Percentiles rank a stretch among this genome's conserved stretches.
Conservation (phyloP, 2,888 invertebrate species). For the Ophonus ardosiacus region DNA sequence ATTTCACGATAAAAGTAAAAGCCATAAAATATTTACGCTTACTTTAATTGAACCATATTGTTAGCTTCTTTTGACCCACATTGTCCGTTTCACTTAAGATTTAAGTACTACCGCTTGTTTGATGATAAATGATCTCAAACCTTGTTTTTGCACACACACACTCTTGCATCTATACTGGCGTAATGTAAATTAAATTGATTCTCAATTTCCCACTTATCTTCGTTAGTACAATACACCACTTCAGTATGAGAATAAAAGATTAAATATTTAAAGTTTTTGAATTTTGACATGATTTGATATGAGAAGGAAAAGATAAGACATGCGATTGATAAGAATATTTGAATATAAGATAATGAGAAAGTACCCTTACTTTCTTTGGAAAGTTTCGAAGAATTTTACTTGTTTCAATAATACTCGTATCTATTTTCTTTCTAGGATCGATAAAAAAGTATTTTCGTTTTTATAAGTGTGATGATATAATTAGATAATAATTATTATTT, state of each 20-base stretch:
- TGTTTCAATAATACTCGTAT: too few species aligned
- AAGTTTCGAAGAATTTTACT: too few species aligned
- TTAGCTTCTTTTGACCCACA: neutral
- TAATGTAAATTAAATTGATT: slow-evolving; percentile 11
- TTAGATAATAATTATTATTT: too few species aligned
- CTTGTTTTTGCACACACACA: neutral
- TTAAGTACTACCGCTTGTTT: neutral
- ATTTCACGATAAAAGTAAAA: neutral
- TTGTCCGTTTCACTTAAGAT: neutral
- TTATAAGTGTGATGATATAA: too few species aligned
- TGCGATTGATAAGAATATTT: neutral
- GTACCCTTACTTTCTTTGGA: too few species aligned
- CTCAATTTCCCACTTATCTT: slow-evolving; percentile 1
- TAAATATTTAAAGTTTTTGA: neutral
- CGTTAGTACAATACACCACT: neutral
- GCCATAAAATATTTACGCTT: neutral
- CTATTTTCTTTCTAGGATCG: too few species aligned
- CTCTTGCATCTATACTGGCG: neutral
- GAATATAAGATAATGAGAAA: neutral
- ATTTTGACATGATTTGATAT: neutral
- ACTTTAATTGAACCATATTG: neutral
- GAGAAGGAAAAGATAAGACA: slow-evolving; percentile 24
- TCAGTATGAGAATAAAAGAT: neutral
- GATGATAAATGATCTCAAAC: neutral
- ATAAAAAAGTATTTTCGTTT: too few species aligned